These are phyloP conservation scores for Tenthredo amoena DNA, from an alignment of 2,888 invertebrate species.

Conservation along the genomic window DNA sequence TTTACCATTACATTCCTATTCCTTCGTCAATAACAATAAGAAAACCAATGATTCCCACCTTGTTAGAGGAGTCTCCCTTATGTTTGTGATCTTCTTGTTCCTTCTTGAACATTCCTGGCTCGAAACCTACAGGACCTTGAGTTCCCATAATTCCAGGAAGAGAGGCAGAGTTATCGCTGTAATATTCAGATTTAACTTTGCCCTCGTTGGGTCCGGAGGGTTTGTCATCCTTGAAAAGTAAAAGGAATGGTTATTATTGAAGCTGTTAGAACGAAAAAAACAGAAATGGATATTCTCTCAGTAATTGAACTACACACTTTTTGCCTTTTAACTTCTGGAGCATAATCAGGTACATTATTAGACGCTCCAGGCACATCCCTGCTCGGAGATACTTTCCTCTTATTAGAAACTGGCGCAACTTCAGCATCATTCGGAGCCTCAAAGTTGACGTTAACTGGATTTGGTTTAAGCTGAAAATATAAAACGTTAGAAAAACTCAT, in stretches of 20 bases:
- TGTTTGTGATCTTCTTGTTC: conserved; percentile 79
- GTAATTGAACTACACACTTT: conserved; percentile 59
- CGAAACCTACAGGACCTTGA: conserved; percentile 89
- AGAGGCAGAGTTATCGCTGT: conserved; percentile 90
- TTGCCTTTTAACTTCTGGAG: conserved; percentile 70
- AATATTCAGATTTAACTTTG: conserved; percentile 84
- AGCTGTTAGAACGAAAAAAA: not conserved
- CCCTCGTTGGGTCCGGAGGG: conserved; percentile 71
- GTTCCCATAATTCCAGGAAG: conserved; percentile 87
- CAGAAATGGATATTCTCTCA: not conserved
- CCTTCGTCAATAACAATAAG: conserved; percentile 16
- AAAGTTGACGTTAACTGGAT: conserved; percentile 62
- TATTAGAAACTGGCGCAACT: conserved; percentile 56
- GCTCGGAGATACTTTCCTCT: conserved; percentile 72
- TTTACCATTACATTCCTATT: not conserved
- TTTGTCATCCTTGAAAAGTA: conserved; percentile 65
- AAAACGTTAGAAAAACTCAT: not conserved
- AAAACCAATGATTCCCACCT: conserved; percentile 74
- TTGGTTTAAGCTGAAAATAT: conserved; percentile 62
- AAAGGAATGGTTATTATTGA: conserved; percentile 36
- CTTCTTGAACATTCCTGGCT: conserved; percentile 90
- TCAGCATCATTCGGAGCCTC: conserved; percentile 60
- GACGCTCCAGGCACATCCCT: conserved; percentile 66
- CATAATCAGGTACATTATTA: conserved; percentile 63
- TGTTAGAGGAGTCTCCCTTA: conserved; percentile 80